A percentile compares a stretch with the other conserved stretches of the same genome.
Evolutionary conservation across 1,140 invertebrate genomes (phyloP).

Genomic region (Colletes gigas): DNA sequence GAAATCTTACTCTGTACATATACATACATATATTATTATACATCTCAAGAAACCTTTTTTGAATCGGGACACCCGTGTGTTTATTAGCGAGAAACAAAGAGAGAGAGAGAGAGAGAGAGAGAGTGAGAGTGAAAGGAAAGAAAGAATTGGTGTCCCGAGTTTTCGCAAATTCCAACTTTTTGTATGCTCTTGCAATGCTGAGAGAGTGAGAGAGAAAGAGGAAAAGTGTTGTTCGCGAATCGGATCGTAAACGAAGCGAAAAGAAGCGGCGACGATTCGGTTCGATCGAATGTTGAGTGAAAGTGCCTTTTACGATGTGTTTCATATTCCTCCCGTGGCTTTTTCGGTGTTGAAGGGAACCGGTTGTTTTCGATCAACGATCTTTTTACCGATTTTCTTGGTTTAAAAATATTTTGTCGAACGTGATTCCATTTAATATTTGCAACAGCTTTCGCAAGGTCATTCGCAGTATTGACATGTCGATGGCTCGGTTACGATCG

Average conservation of each 20-base stretch:
- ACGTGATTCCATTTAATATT: too few species aligned
- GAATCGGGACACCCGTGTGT: conserved; percentile 46
- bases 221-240: too few species aligned
- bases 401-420: too few species aligned
- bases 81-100: conserved; percentile 31
- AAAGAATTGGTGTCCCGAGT: conserved; percentile 11
- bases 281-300: conserved; percentile 55
- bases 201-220: conserved; percentile 6
- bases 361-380: conserved; percentile 2
- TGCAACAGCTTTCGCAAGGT: too few species aligned
- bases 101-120: not conserved
- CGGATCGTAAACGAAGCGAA: not conserved
- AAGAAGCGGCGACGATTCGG: too few species aligned
- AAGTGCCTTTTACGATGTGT: conserved; percentile 60
- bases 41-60: conserved; percentile 42
- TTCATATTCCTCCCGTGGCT: conserved; percentile 23
- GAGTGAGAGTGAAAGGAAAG: not conserved
- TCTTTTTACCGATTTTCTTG: not conserved
- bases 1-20: conserved; percentile 61
- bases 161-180: conserved; percentile 52
- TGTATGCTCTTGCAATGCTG: conserved; percentile 45
- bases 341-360: conserved; percentile 37
- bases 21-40: conserved; percentile 64
- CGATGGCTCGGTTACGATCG: too few species aligned
- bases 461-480: too few species aligned